Evolutionary conservation across 2,797 vertebrate species (phyloP), one percentile per base, ranked within the genome.

Genomic region (Rhinogobio ventralis): DNA sequence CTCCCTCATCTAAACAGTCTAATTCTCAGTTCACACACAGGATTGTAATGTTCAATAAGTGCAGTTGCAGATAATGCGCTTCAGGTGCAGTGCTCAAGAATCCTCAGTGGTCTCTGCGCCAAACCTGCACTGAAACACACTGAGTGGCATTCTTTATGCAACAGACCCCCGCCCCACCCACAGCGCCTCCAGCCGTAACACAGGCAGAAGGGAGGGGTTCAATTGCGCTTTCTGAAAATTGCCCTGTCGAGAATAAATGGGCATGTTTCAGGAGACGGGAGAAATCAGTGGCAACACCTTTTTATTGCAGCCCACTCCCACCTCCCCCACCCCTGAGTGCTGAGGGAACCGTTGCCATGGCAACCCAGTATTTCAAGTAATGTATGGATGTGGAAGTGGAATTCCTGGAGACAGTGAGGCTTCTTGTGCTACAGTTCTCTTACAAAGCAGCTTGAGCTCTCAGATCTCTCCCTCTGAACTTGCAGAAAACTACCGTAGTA

Each of bases 341-440:
- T 78, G 71, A 72, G 85, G 89, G 87, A 86, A 57, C 81, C 36
- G 87, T 90, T 88, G 79, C 87, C 83, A 88, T 89, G 78, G 87
- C 73, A 79, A 90, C 81, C 86, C 73, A 85, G 81, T 82, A 84
- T 66, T 11, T 1, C 72, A 72, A 67, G 51, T 75, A 91, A 91
- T 85, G 86, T 85, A 92, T 92, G 88, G 89, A 87, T 85, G 64
- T 23, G 76, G 84, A 74, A 57, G 71, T 83, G 85, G 86, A 87
- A 89, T 85, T 87, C 85, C 86, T 76, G 71, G 67, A 88, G 75
- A 85, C 77, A 81, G 83, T 69, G 36, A 60, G 53, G 74, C 39
- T 55, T 60, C 74, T 42, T 36, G 30, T n/a, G 73, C 49, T 33
- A 20, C 71, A 73, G 71, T 49, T 51, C 71, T 51, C 71, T 28